A percentile compares a stretch with the other conserved stretches of the same genome.
Conservation (phyloP, 2,113 vertebrate species). For the Prinia subflava region DNA sequence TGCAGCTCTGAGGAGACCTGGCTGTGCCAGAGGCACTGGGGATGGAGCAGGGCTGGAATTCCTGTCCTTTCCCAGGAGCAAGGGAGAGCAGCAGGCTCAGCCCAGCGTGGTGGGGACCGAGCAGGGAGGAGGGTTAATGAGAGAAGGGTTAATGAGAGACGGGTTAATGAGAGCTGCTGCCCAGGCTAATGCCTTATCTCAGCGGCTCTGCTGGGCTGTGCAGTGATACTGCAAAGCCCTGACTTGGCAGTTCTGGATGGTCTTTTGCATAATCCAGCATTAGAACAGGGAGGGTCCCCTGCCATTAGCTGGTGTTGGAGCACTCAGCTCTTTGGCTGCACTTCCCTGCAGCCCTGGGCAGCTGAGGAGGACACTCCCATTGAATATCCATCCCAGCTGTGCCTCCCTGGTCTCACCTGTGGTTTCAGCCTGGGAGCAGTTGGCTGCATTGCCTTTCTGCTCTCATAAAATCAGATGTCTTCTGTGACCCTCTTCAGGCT, state of each 20-base stretch:
- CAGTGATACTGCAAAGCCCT: slow-evolving; percentile 26
- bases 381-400: not conserved
- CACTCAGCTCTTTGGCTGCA: not conserved
- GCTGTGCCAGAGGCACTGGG: not conserved
- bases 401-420: not conserved
- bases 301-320: not conserved
- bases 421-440: not conserved
- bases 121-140: not conserved
- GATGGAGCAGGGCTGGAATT: not conserved
- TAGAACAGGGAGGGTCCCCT: slow-evolving; percentile 1
- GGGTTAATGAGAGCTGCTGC: not conserved
- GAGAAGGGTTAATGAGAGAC: not conserved
- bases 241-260: not conserved
- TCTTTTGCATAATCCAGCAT: slow-evolving; percentile 25
- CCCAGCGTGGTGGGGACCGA: not conserved
- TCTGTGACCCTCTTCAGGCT: not conserved
- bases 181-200: not conserved
- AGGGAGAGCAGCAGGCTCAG: not conserved
- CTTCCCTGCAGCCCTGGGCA: not conserved
- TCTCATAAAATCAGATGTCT: not conserved
- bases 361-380: not conserved
- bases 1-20: not conserved
- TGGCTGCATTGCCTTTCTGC: not conserved
- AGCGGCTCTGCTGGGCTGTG: not conserved
- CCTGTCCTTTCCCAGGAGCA: not conserved